These are phyloP conservation scores for Caenorhabditis plicata DNA, from an alignment of 2,888 invertebrate genomes.

Conservation along the genomic window DNA sequence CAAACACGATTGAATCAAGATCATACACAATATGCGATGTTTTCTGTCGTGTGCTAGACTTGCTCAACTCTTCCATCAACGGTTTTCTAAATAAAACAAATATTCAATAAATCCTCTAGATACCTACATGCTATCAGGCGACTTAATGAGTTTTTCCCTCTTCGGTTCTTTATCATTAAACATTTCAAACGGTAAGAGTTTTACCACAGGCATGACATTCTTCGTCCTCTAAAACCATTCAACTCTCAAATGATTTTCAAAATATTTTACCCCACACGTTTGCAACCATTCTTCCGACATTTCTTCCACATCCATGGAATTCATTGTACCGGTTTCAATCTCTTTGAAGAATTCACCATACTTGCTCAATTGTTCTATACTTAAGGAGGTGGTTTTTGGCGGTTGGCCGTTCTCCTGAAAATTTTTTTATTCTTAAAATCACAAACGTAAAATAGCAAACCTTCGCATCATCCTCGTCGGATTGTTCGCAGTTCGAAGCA, in stretches of 20 bases:
- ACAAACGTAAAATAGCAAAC: constrained; percentile 1
- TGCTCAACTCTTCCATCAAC: constrained; percentile 74
- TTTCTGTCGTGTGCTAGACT: constrained; percentile 73
- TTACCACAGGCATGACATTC: constrained; percentile 19
- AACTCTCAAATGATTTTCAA: constrained; percentile 25
- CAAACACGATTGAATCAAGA: constrained; percentile 69
- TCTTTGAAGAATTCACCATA: constrained; percentile 39
- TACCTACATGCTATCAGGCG: constrained; percentile 32
- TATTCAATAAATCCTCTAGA: background rate
- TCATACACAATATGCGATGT: constrained; percentile 75
- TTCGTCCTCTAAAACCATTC: constrained; percentile 14
- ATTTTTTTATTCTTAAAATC: constrained; percentile 1
- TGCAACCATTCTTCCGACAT: constrained; percentile 11
- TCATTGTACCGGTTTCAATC: constrained; percentile 15
- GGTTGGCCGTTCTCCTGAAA: constrained; percentile 4
- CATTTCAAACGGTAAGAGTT: constrained; percentile 26
- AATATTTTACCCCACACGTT: constrained; percentile 8
- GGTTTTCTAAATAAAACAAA: constrained; percentile 65
- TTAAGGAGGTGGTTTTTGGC: constrained; percentile 28
- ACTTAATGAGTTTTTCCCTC: constrained; percentile 10
- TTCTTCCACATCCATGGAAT: too few relatives aligned
- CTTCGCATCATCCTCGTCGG: constrained; percentile 15
- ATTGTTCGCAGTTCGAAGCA: background rate
- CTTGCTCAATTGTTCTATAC: constrained; percentile 19
- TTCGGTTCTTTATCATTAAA: constrained; percentile 10